Evolutionary conservation across 2,113 vertebrate species (phyloP).

Genomic region (Crotalus horridus): DNA sequence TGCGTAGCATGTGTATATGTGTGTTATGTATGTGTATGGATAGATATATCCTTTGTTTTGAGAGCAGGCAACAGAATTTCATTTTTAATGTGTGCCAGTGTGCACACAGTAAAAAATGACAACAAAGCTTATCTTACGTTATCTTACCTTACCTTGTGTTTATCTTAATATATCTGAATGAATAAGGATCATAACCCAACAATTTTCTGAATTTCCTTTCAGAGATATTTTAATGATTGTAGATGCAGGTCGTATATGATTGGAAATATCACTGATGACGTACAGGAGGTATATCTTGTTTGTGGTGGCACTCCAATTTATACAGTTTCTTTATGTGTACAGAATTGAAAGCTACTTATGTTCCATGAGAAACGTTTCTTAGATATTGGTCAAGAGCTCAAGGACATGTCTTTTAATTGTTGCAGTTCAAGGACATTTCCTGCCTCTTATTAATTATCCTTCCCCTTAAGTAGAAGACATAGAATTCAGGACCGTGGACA

Average conservation of each 20-base stretch:
- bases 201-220: background rate
- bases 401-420: background rate
- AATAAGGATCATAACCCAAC: background rate
- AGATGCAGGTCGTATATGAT: background rate
- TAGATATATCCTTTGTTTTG: too few relatives aligned
- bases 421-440: background rate
- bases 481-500: background rate
- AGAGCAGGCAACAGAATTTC: too few relatives aligned
- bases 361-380: background rate
- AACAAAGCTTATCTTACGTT: too few relatives aligned
- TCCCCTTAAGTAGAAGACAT: background rate
- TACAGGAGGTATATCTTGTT: background rate
- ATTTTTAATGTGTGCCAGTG: too few relatives aligned
- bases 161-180: background rate
- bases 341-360: background rate
- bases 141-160: too few relatives aligned
- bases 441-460: background rate
- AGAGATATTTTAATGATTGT: background rate
- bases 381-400: constrained; percentile 59
- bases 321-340: background rate
- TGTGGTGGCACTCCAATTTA: background rate
- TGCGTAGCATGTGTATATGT: too few relatives aligned
- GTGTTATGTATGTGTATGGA: too few relatives aligned
- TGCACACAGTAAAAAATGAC: too few relatives aligned
- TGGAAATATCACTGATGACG: background rate